phyloP scores from a whole-genome alignment of 2,888 invertebrate species.

The Cephonodes hylas region DNA sequence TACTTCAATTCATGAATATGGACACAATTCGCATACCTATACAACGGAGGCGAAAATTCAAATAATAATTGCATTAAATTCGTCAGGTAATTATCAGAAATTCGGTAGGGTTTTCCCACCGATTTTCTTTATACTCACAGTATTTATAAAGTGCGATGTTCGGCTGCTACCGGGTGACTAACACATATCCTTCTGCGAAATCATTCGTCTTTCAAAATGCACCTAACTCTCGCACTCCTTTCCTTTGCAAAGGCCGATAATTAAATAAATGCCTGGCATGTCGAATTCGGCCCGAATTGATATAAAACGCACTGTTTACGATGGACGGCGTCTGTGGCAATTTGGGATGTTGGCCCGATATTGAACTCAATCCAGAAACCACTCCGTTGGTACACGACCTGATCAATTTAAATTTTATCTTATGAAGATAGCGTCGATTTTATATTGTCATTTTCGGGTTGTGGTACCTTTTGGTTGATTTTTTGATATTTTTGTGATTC shows the following conservation, averaged over 20 bases:
- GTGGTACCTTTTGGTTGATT: background rate
- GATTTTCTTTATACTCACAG: background rate
- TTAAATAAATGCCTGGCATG: constrained; percentile 45
- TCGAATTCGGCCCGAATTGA: constrained; percentile 38
- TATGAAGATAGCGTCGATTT: background rate
- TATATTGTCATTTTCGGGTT: background rate
- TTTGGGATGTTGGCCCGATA: constrained; percentile 18
- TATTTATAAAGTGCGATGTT: background rate
- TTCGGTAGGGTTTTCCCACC: background rate
- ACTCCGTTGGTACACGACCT: constrained; percentile 15
- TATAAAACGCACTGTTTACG: constrained; percentile 54
- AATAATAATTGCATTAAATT: no score
- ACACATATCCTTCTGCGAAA: constrained; percentile 11
- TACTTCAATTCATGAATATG: no score
- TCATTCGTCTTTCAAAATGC: constrained; percentile 14
- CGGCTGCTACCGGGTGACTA: constrained; percentile 1
- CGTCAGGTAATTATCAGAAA: background rate
- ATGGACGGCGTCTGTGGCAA: constrained; percentile 27
- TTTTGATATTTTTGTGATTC: background rate
- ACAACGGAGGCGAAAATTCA: background rate
- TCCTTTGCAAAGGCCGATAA: constrained; percentile 30
- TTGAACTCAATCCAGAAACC: constrained; percentile 17
- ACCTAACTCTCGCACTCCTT: constrained; percentile 11
- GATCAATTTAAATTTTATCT: constrained; percentile 14
- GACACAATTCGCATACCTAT: no score